phyloP scores from a whole-genome alignment of 2,113 vertebrate genomes.

The Aramus guarauna region DNA sequence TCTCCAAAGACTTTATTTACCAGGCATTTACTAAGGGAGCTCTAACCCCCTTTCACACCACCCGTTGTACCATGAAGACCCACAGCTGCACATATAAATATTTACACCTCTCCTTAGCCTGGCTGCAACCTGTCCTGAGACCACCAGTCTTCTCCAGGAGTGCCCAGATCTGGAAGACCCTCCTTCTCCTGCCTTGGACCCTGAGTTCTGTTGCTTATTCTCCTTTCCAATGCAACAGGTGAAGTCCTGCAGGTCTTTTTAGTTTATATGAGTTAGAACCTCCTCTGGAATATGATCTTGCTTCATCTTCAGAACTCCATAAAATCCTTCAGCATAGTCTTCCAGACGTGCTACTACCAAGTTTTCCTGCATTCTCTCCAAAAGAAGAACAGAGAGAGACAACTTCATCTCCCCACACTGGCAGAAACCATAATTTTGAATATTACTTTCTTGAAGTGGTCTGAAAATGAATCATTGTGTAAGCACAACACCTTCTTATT shows the following conservation, averaged over 20 bases:
- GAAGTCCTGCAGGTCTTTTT: neutral
- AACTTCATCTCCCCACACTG: neutral
- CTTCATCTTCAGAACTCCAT: neutral
- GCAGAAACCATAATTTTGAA: neutral
- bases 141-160: neutral
- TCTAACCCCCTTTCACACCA: neutral
- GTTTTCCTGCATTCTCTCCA: neutral
- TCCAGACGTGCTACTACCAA: neutral
- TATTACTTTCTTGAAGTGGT: neutral
- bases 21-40: neutral
- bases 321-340: neutral
- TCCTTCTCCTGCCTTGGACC: neutral
- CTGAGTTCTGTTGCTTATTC: neutral
- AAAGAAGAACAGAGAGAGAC: neutral
- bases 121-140: neutral
- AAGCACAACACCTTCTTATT: neutral
- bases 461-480: neutral
- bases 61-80: fast-evolving
- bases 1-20: neutral
- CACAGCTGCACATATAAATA: fast-evolving
- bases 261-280: neutral
- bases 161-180: fast-evolving
- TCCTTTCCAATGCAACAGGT: neutral
- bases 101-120: neutral
- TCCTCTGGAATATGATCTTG: neutral